Base-by-base conservation (phyloP, 1,140 invertebrate species). In the Papilio aristodemus region DNA sequence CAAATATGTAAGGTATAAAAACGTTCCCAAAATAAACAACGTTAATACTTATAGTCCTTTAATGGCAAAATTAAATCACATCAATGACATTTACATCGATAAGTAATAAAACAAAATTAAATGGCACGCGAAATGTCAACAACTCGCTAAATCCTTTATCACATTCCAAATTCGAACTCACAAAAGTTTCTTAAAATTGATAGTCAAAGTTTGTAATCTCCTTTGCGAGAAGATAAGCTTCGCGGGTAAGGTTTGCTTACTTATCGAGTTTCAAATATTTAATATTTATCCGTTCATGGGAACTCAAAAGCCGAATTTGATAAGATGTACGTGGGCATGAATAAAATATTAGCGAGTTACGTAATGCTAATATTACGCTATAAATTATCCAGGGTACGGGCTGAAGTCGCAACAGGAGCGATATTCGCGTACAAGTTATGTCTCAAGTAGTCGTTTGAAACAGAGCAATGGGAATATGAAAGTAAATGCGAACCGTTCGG, bases 171-270 rank as follows among this genome's bases (percentile, higher is more conserved):
- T 76, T 67, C 69, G 36, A 76, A 74, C 74, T 75, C 70, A 75
- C 69, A 77, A 83, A 77, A 76, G 69, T 78, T 76, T 73, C 66
- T 76, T 69, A 71, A 78, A 80, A 80, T 77, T 74, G 76, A 80
- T 81, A 80, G 71, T 73, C 73, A 71, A 84, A 87, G 76, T 85
- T 87, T 38, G 77, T 83, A 84, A 82, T 83, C 80, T 80, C 73
- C 66, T 81, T 77, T 72, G 72, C 70, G 71, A 81, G 63, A 62
- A 79, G 83, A 86, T 85, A 84, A 84, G 80, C 80, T 79, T 19
- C 71, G 74, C 77, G 70, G 76, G 78, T 73, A 69, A 68, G 73
- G 73, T 76, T 82, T 73, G 71, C 73, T 77, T 73, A 74, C 73
- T 77, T 83, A 85, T 78, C 77, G 71, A 50, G 69, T 71, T 69